Evolutionary conservation across 2,113 vertebrate genomes (phyloP), one percentile per base, ranked within the genome.

Genomic region (Entomyzon cyanotis): DNA sequence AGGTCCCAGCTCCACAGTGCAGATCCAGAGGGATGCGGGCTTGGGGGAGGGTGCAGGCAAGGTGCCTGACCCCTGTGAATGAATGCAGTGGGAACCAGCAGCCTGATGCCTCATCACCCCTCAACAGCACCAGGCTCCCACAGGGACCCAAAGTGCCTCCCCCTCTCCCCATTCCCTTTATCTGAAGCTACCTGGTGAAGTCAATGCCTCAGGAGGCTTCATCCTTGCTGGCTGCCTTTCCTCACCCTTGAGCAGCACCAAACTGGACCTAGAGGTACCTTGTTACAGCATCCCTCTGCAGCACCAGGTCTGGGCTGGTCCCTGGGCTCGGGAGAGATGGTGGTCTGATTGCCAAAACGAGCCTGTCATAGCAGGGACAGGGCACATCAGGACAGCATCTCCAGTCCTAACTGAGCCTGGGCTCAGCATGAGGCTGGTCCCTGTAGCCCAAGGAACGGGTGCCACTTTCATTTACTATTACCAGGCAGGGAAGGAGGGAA

Each of bases 401-500:
- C 24, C 79, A 74, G 59, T 20, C 13, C 76, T 20, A 19, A 39
- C 37, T 65, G 50, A 82, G 67, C 18, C 87, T 12, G n/a, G 5
- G 33, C 78, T 71, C 68, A 59, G 71, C 5, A 0, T 37, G 63
- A 20, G 12, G 63, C 81, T 46, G 74, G 46, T 82, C 81, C 68
- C 84, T 59, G 63, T 33, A 92, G 82, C 79, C 19, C 0, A 12
- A 78, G 76, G 88, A 96, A 73, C 15, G 12, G 94, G 94, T 87
- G 88, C 88, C 94, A 82, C 90, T 92, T 96, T 64, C 88, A 78
- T 92, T 96, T 95, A 81, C 80, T 64, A 89, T 94, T 94, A 92
- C 94, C 90, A 95, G 85, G 86, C 90, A 90, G 80, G 85, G 77
- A 90, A 96, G 79, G 79, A 88, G 85, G 46, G 3, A 5, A 11